phyloP scores from a whole-genome alignment of 2,888 invertebrate genomes.

The Patella pellucida region DNA sequence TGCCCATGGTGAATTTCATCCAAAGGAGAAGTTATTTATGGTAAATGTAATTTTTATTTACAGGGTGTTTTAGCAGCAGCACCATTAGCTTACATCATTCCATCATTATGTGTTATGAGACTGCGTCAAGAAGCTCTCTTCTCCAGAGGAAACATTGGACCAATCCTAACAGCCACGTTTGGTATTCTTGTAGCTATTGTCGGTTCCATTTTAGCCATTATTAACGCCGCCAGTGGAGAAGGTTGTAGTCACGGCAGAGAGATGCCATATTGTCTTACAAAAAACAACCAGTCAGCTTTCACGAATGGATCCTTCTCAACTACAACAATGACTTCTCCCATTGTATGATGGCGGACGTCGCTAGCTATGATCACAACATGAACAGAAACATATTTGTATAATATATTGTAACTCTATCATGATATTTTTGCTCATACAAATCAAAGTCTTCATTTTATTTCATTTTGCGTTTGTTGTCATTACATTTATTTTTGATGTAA shows the following conservation, averaged over 20 bases:
- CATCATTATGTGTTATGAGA: constrained; percentile 83
- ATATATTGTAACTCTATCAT: too few relatives aligned
- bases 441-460: too few relatives aligned
- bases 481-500: too few relatives aligned
- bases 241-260: constrained; percentile 79
- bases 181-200: constrained; percentile 78
- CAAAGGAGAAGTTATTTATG: too few relatives aligned
- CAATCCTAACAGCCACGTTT: constrained; percentile 79
- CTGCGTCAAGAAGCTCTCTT: constrained; percentile 79
- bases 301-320: too few relatives aligned
- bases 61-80: constrained; percentile 87
- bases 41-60: constrained; percentile 29
- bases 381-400: too few relatives aligned
- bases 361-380: too few relatives aligned
- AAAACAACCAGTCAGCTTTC: background rate
- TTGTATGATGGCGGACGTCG: too few relatives aligned
- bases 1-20: too few relatives aligned
- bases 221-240: constrained; percentile 73
- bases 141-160: constrained; percentile 80
- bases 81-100: constrained; percentile 85
- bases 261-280: constrained; percentile 76
- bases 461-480: too few relatives aligned
- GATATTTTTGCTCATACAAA: too few relatives aligned
- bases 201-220: constrained; percentile 76
- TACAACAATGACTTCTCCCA: too few relatives aligned